Conservation (phyloP, 2,113 vertebrate genomes). For the Rhinopomastus cyanomelas region DNA sequence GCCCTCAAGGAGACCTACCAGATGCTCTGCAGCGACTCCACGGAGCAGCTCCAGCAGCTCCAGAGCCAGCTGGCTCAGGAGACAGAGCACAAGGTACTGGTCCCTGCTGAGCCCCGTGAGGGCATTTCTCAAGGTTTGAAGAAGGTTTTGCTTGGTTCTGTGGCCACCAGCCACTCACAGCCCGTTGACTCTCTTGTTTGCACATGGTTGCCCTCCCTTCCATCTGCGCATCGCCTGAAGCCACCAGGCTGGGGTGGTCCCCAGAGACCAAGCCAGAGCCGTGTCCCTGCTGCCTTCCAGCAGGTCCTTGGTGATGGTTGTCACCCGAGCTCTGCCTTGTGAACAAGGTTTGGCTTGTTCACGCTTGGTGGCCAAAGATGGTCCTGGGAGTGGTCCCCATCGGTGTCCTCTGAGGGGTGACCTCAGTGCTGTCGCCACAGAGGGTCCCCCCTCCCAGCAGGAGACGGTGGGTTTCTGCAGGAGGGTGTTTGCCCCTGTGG, state of each 20-base stretch:
- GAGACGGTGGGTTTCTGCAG: background rate
- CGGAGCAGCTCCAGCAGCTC: conserved; percentile 89
- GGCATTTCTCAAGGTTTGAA: background rate
- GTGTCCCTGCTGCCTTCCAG: background rate
- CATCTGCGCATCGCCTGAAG: background rate
- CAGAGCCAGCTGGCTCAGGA: conserved; percentile 90
- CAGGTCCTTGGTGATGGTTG: background rate
- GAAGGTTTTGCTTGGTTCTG: background rate
- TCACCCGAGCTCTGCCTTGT: background rate
- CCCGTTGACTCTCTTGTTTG: conserved; percentile 28
- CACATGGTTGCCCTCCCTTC: conserved; percentile 18
- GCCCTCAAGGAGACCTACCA: conserved; percentile 85
- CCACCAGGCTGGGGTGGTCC: conserved; percentile 33
- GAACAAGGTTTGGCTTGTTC: background rate
- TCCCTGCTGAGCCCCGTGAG: background rate
- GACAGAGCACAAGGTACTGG: conserved; percentile 91
- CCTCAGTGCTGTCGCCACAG: background rate
- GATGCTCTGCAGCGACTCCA: conserved; percentile 84
- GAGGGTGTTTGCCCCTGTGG: background rate
- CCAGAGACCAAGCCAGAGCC: background rate
- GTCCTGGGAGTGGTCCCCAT: background rate
- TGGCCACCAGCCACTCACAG: conserved; percentile 27
- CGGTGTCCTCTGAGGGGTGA: background rate
- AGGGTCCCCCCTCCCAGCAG: background rate
- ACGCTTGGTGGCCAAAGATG: background rate